Conservation (phyloP, 1,140 invertebrate species). For the Diachasmimorpha longicaudata region DNA sequence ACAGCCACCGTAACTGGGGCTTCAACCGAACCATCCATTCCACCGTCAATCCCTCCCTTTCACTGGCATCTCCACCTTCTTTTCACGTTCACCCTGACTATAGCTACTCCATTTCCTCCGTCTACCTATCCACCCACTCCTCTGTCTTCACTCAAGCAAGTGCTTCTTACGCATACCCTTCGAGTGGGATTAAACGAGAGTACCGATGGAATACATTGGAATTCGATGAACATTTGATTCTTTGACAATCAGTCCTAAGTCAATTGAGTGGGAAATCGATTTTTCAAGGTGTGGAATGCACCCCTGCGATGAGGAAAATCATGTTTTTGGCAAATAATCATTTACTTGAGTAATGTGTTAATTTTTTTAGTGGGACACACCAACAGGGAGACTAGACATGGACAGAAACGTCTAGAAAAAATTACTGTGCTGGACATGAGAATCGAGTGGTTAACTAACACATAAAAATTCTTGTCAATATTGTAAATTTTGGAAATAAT, state of each 20-base stretch:
- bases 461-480: too few species aligned
- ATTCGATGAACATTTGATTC: background rate
- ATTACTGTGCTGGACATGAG: too few species aligned
- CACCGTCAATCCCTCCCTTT: background rate
- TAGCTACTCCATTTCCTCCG: slow-evolving; percentile 3
- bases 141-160: slow-evolving; percentile 15
- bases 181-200: slow-evolving; percentile 5
- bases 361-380: too few species aligned
- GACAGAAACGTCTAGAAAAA: too few species aligned
- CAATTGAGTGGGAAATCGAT: background rate
- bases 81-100: background rate
- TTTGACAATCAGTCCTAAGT: slow-evolving; percentile 9
- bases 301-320: too few species aligned
- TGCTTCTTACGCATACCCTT: background rate
- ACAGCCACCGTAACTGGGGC: slow-evolving; percentile 35
- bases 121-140: background rate
- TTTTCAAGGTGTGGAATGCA: background rate
- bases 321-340: too few species aligned
- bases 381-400: too few species aligned
- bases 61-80: background rate
- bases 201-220: background rate
- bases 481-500: too few species aligned
- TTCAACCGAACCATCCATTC: slow-evolving; percentile 28
- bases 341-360: too few species aligned
- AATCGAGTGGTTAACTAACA: too few species aligned